A percentile compares a stretch with the other conserved stretches of the same genome.
Conservation (phyloP, 2,113 vertebrate genomes). For the Archocentrus centrarchus region DNA sequence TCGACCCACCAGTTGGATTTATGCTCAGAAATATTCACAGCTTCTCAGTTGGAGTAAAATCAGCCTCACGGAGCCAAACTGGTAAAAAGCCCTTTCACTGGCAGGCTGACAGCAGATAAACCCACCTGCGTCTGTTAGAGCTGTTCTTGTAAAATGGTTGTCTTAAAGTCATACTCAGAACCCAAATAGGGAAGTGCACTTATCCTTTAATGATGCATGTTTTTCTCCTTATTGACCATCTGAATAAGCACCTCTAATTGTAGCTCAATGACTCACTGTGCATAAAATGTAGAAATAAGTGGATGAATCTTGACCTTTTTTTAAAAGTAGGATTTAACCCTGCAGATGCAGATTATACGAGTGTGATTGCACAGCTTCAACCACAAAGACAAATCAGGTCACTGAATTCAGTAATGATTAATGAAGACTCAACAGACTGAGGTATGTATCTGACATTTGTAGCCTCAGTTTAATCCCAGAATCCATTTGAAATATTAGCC, state of each 20-base stretch:
- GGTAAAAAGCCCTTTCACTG: background rate
- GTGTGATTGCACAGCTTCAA: background rate
- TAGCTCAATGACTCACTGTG: background rate
- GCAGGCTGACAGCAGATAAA: slow-evolving; percentile 12
- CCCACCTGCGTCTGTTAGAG: slow-evolving; percentile 8
- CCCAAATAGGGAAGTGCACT: background rate
- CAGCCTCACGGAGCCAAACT: background rate
- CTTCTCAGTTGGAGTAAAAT: slow-evolving; percentile 6
- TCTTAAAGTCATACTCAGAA: background rate
- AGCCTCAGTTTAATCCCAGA: background rate
- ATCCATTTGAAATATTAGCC: background rate
- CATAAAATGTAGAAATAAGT: background rate
- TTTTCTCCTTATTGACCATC: background rate
- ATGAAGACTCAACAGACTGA: background rate
- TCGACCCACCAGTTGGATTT: slow-evolving; percentile 16
- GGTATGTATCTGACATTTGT: background rate
- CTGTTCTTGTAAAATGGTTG: background rate
- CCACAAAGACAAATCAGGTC: background rate
- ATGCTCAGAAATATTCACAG: slow-evolving; percentile 24
- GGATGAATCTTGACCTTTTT: background rate
- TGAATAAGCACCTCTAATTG: background rate
- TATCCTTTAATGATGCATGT: background rate
- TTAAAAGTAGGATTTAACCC: background rate
- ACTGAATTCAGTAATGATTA: background rate
- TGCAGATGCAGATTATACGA: background rate